Evolutionary conservation across 2,888 invertebrate genomes (phyloP), one percentile per base, ranked within the genome.

Genomic region (Adineta ricciae): DNA sequence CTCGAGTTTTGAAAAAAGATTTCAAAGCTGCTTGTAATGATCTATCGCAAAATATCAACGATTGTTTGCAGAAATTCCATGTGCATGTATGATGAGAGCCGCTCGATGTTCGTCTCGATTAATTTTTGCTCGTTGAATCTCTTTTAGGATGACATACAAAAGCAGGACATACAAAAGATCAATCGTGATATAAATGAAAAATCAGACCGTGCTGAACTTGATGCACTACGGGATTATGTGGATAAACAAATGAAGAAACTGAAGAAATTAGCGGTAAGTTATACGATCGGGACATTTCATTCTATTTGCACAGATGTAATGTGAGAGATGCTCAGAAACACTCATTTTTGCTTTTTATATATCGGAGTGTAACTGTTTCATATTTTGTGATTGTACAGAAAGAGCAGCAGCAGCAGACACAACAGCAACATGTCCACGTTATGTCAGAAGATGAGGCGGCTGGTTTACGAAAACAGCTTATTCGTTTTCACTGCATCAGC

Each of bases 371-470:
- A 46, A 46, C 46, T 46, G 8, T 46, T 5, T 46, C 46, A 46
- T 46, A 46, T 32, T 78, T 32, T 36, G 11, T 64, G 16, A 32
- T 64, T 64, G 16, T 41, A 1, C 24, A 78, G 78, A 78, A 78
- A 78, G 78, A 78, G 4, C 78, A 78, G 41, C 78, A 78, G 41
- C 78, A 78, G 9, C 64, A 64, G 32, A 78, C 38, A 19, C 38
- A 78, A n/a, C 78, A 78, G n/a, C 78, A 78, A 78, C 78, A 78
- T 78, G 78, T 78, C 16, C 78, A 78, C 41, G 41, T 78, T 24
- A 83, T 82, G 87, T 84, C 87, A 5, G 89, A 89, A 24, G 90
- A 90, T 87, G 90, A 90, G 86, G 90, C 90, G 54, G 90, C 90
- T 83, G 90, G 90, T n/a, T 88, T 90, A 54, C 88, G 89, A 84